These are phyloP conservation scores for Marmota flaviventris DNA, from an alignment of 2,113 vertebrate genomes.

Conservation along the genomic window DNA sequence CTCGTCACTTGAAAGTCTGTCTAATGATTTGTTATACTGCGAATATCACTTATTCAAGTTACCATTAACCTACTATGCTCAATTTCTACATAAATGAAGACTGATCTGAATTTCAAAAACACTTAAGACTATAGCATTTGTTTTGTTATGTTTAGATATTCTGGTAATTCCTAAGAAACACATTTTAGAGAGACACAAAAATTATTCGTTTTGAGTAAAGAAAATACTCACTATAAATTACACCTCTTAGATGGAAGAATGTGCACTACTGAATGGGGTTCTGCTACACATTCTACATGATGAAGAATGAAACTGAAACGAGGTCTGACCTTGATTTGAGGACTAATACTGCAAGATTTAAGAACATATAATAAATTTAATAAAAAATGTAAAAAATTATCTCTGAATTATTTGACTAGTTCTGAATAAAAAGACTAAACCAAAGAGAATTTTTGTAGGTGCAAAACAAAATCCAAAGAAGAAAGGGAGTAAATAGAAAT, in stretches of 20 bases:
- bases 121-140: slow-evolving; percentile 8
- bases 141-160: background rate
- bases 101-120: background rate
- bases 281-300: background rate
- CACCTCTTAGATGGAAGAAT: background rate
- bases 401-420: background rate
- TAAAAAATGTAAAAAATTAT: slow-evolving; percentile 10
- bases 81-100: slow-evolving; percentile 36
- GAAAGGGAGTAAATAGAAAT: background rate
- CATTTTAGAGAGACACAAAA: background rate
- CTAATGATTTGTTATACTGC: background rate
- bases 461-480: slow-evolving; percentile 55
- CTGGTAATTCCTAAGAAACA: background rate
- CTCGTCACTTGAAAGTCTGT: background rate
- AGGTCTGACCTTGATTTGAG: slow-evolving; percentile 19
- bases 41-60: background rate
- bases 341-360: slow-evolving; percentile 24
- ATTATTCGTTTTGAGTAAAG: slow-evolving; percentile 49
- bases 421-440: slow-evolving; percentile 50
- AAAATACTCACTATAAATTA: slow-evolving; percentile 16
- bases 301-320: background rate
- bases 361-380: slow-evolving; percentile 27
- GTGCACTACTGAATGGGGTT: background rate
- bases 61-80: background rate
- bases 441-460: slow-evolving; percentile 4